A percentile compares a stretch with the other conserved stretches of the same genome.
Conservation (phyloP, 2,113 vertebrate genomes). For the Takifugu bimaculatus region DNA sequence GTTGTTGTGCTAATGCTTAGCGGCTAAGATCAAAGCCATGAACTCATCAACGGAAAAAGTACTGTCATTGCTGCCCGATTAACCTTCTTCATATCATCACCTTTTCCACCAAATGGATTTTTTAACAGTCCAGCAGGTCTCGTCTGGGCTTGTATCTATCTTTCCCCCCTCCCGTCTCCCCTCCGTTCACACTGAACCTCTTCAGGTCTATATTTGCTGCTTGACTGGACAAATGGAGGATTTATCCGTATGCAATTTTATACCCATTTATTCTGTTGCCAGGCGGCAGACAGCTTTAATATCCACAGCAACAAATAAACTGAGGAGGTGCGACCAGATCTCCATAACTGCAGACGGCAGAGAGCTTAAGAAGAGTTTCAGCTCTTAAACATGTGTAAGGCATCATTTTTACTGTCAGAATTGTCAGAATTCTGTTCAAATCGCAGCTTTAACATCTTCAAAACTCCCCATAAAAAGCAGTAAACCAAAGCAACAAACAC, state of each 20-base stretch:
- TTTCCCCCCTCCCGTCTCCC: background rate
- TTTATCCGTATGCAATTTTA: conserved; percentile 52
- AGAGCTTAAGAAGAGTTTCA: background rate
- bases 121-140: background rate
- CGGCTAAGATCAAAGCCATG: too few relatives aligned
- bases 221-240: conserved; percentile 42
- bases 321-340: conserved; percentile 76
- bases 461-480: too few relatives aligned
- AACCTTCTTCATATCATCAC: background rate
- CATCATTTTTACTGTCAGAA: too few relatives aligned
- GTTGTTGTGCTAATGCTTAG: too few relatives aligned
- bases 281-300: conserved; percentile 82
- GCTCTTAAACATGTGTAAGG: too few relatives aligned
- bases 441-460: too few relatives aligned
- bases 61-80: background rate
- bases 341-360: conserved; percentile 64
- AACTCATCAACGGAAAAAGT: too few relatives aligned
- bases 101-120: background rate
- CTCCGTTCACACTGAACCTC: conserved; percentile 3
- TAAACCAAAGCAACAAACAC: too few relatives aligned
- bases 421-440: too few relatives aligned
- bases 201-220: conserved; percentile 47
- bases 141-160: background rate
- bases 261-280: conserved; percentile 85
- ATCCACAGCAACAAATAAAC: conserved; percentile 91